Percentiles rank a stretch among this genome's conserved stretches.
phyloP scores from a whole-genome alignment of 2,797 vertebrate species.

The Lacerta agilis region DNA sequence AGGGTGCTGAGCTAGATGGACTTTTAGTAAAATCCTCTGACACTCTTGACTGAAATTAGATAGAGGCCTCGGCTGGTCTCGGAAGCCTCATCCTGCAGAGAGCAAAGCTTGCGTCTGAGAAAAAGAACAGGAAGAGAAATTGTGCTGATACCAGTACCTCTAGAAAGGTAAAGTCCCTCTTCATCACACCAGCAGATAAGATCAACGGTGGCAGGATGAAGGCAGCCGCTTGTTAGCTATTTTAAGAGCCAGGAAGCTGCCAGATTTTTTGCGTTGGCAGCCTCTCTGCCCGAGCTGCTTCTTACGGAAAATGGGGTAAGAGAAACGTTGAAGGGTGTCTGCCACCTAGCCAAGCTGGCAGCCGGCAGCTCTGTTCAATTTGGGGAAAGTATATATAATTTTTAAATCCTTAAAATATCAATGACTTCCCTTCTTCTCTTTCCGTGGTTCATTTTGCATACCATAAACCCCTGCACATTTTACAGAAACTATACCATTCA shows the following conservation, averaged over 20 bases:
- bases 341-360: not conserved
- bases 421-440: too few relatives aligned
- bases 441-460: too few relatives aligned
- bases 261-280: not conserved
- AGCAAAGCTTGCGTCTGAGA: not conserved
- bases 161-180: slow-evolving; percentile 45
- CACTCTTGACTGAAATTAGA: too few relatives aligned
- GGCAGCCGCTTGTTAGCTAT: not conserved
- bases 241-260: not conserved
- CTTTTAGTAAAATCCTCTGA: too few relatives aligned
- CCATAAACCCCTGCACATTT: too few relatives aligned
- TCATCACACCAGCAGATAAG: not conserved
- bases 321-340: not conserved
- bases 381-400: too few relatives aligned
- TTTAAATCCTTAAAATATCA: too few relatives aligned
- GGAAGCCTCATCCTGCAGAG: not conserved
- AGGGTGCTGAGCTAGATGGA: too few relatives aligned
- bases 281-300: not conserved
- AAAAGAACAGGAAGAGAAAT: slow-evolving; percentile 29
- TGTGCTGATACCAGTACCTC: not conserved
- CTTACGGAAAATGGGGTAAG: not conserved
- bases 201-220: not conserved
- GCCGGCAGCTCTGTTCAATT: too few relatives aligned
- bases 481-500: too few relatives aligned
- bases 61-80: not conserved